Evolutionary conservation across 2,113 vertebrate genomes (phyloP).

Genomic region (Rhabdornis inornatus): DNA sequence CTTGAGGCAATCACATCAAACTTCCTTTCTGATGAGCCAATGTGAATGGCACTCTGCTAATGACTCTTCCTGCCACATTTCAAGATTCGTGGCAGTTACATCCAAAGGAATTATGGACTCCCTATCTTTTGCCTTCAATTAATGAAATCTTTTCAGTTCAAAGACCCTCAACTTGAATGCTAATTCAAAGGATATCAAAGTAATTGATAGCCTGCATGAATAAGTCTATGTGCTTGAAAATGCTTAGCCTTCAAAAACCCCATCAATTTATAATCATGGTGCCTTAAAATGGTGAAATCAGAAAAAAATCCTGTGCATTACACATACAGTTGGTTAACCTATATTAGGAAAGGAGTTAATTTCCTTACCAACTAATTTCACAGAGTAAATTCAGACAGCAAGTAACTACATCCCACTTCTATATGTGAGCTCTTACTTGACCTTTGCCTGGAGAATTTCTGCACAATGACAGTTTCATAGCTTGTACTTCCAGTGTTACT

Average conservation of each 20-base stretch:
- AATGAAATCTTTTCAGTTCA: constrained; percentile 49
- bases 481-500: neutral
- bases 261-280: constrained; percentile 12
- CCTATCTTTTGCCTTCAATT: constrained; percentile 40
- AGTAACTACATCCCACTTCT: neutral
- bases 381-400: neutral
- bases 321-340: neutral
- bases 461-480: neutral
- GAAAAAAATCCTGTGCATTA: neutral
- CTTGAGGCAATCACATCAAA: constrained; percentile 62
- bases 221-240: constrained; percentile 33
- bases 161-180: constrained; percentile 13
- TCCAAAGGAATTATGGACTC: constrained; percentile 38
- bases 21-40: constrained; percentile 38
- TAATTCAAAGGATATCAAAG: constrained; percentile 50
- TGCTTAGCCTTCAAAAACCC: constrained; percentile 22
- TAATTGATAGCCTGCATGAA: constrained; percentile 48
- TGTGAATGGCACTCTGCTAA: constrained; percentile 52
- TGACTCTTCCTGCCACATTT: constrained; percentile 49
- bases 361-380: constrained; percentile 10
- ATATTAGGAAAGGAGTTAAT: neutral
- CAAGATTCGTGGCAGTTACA: constrained; percentile 53
- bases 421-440: neutral
- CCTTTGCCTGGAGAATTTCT: neutral
- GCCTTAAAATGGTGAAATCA: neutral